These are phyloP conservation scores for Druon quercuslanigerum DNA, from an alignment of 1,140 invertebrate genomes.

Conservation along the genomic window DNA sequence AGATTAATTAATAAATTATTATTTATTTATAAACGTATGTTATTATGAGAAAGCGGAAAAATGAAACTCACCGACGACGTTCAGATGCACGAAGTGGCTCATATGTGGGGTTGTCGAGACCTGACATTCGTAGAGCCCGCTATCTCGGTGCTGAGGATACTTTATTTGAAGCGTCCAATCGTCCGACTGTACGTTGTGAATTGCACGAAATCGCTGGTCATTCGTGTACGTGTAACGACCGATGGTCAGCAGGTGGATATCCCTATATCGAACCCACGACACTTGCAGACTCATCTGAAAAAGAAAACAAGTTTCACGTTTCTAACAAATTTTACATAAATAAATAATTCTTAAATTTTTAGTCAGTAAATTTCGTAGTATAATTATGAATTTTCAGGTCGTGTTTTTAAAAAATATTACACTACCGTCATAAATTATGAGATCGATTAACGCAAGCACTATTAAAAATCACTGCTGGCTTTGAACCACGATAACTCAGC, in stretches of 20 bases:
- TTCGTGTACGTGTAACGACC: slow-evolving; percentile 93
- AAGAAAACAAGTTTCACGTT: slow-evolving; percentile 3
- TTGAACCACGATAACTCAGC: too few species aligned
- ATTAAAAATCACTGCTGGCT: too few species aligned
- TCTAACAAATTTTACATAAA: background rate
- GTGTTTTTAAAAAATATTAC: too few species aligned
- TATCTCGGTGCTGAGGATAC: slow-evolving; percentile 88
- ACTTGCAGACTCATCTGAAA: slow-evolving; percentile 88
- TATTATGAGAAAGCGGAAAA: background rate
- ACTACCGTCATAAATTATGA: too few species aligned
- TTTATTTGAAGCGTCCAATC: slow-evolving; percentile 94
- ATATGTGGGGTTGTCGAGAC: slow-evolving; percentile 91
- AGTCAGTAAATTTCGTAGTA: too few species aligned
- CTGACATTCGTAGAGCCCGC: slow-evolving; percentile 93
- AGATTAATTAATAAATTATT: too few species aligned
- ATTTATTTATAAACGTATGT: too few species aligned
- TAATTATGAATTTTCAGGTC: too few species aligned
- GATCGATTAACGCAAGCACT: too few species aligned
- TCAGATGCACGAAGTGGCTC: slow-evolving; percentile 90
- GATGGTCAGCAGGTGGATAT: slow-evolving; percentile 92
- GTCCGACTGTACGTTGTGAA: slow-evolving; percentile 88
- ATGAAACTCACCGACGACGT: slow-evolving; percentile 87
- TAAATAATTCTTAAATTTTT: background rate
- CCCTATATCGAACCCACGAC: slow-evolving; percentile 91
- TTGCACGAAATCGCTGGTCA: slow-evolving; percentile 90